phyloP scores from a whole-genome alignment of 1,140 invertebrate genomes.

The Heliconius hewitsoni region DNA sequence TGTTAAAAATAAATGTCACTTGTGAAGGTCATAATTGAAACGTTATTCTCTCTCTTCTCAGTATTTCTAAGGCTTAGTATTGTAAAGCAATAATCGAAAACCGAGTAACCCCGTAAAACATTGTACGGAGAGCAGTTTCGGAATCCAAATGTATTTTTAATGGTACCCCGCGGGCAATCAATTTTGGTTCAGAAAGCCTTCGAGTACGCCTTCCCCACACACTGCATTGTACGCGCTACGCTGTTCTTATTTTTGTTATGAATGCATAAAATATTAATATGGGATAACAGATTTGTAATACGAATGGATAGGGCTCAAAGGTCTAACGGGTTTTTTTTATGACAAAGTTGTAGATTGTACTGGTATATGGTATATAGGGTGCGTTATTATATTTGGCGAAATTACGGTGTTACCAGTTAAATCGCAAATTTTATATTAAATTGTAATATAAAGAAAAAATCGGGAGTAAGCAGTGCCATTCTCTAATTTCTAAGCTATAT shows the following conservation, averaged over 20 bases:
- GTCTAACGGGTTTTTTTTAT: background rate
- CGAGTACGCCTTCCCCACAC: slow-evolving; percentile 34
- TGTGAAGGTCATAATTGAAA: slow-evolving; percentile 14
- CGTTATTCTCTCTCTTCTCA: slow-evolving; percentile 10
- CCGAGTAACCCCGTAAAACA: slow-evolving; percentile 43
- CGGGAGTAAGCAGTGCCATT: too few species aligned
- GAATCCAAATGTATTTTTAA: slow-evolving; percentile 74
- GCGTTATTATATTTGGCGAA: background rate
- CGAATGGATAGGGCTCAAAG: slow-evolving; percentile 3
- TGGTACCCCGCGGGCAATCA: slow-evolving; percentile 63
- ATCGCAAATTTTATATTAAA: too few species aligned
- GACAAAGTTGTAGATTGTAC: background rate
- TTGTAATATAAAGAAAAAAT: too few species aligned
- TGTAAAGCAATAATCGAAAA: slow-evolving; percentile 37
- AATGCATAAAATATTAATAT: slow-evolving; percentile 33
- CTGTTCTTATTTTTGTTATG: slow-evolving; percentile 38
- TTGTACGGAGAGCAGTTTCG: slow-evolving; percentile 47
- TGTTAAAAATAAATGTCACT: slow-evolving; percentile 15
- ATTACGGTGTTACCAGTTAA: background rate
- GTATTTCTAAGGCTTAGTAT: slow-evolving; percentile 25
- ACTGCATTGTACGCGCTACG: slow-evolving; percentile 37
- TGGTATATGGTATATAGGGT: background rate
- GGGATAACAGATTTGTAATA: slow-evolving; percentile 3
- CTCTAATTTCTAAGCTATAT: too few species aligned
- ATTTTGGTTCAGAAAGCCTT: slow-evolving; percentile 57